A percentile compares a stretch with the other conserved stretches of the same genome.
phyloP scores from a whole-genome alignment of 2,113 vertebrate species.

The Elephas maximus region DNA sequence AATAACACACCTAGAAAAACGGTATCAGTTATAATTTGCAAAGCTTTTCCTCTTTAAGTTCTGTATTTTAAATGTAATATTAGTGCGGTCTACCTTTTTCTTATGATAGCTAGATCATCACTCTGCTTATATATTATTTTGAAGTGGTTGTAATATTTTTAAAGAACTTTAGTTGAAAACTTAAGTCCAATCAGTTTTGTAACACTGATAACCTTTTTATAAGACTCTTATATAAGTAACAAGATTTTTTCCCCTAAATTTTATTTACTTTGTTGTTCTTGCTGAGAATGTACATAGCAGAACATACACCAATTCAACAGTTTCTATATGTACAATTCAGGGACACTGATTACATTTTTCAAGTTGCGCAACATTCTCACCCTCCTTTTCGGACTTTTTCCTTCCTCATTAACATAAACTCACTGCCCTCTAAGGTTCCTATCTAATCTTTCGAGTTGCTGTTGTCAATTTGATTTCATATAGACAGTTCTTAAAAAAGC shows the following conservation, averaged over 20 bases:
- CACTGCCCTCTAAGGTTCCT: too few relatives aligned
- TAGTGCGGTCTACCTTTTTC: background rate
- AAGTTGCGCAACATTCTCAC: too few relatives aligned
- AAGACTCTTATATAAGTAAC: background rate
- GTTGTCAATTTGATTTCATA: too few relatives aligned
- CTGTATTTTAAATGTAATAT: background rate
- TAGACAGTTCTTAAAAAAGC: too few relatives aligned
- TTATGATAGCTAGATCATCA: background rate
- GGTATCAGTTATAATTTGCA: background rate
- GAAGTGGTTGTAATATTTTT: constrained; percentile 50
- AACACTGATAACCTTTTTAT: background rate
- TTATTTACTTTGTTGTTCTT: too few relatives aligned
- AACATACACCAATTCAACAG: too few relatives aligned
- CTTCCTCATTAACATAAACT: too few relatives aligned
- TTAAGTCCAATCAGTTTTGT: constrained; percentile 21
- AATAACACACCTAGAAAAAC: background rate
- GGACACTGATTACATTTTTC: too few relatives aligned
- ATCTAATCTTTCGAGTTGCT: too few relatives aligned
- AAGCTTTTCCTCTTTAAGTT: background rate
- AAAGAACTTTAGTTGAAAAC: constrained; percentile 12
- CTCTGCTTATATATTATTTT: constrained; percentile 1
- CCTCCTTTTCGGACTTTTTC: too few relatives aligned
- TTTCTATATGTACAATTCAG: too few relatives aligned
- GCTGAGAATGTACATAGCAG: too few relatives aligned
- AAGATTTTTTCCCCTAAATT: background rate